A percentile compares a stretch with the other conserved stretches of the same genome.
Evolutionary conservation across 2,113 vertebrate species (phyloP).

Genomic region (Siphamia tubifer): DNA sequence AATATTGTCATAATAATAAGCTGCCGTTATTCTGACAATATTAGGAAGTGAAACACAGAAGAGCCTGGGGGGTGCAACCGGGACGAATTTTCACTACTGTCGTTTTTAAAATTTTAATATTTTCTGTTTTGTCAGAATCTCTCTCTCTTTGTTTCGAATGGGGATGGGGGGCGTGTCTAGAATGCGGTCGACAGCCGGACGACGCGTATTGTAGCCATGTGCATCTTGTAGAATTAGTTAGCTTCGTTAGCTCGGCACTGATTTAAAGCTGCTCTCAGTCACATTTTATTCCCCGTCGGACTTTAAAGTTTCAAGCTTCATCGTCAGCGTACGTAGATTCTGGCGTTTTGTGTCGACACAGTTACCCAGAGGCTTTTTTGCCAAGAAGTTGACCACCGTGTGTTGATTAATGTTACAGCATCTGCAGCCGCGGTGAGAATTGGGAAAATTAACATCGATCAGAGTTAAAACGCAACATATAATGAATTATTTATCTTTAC

Average conservation of each 20-base stretch:
- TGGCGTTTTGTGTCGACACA: no score
- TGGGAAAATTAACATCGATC: no score
- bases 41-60: background rate
- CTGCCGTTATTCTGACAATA: background rate
- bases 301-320: no score
- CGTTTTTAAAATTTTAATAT: conserved; percentile 9
- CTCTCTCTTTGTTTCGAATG: conserved; percentile 45
- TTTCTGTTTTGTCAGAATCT: conserved; percentile 36
- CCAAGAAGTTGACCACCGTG: no score
- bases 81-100: background rate
- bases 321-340: background rate
- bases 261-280: conserved; percentile 43
- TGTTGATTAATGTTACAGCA: no score
- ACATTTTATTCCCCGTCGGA: no score
- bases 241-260: background rate
- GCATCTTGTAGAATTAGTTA: background rate
- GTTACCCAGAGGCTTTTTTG: no score
- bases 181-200: conserved; percentile 30
- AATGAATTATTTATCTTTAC: no score
- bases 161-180: conserved; percentile 27
- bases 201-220: conserved; percentile 19
- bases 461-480: no score
- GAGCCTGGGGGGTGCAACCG: background rate
- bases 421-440: no score
- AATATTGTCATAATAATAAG: background rate